A percentile compares a stretch with the other conserved stretches of the same genome.
These are phyloP conservation scores for Propithecus deckenii DNA, from an alignment of 2,797 vertebrate genomes.

Conservation along the genomic window DNA sequence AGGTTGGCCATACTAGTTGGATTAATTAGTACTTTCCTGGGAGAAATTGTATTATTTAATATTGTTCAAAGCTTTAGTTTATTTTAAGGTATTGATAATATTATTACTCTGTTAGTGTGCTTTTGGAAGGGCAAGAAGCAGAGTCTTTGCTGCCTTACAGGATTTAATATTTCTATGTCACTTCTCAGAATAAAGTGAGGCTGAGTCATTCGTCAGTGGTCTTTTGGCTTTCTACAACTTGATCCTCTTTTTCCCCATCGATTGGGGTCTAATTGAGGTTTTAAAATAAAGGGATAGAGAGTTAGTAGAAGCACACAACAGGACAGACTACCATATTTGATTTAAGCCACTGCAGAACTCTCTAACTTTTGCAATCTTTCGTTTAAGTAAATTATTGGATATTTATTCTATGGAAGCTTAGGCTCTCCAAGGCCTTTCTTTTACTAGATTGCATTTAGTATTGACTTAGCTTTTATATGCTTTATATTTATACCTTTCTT, in stretches of 20 bases:
- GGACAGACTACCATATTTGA: background rate
- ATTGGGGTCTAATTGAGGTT: background rate
- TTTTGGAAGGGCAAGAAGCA: background rate
- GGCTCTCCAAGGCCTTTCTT: background rate
- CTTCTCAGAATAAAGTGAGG: background rate
- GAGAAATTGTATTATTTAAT: slow-evolving; percentile 7
- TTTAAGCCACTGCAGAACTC: background rate
- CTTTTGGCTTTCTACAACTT: slow-evolving; percentile 5
- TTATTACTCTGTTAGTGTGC: background rate
- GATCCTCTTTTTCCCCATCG: background rate
- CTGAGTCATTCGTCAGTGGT: background rate
- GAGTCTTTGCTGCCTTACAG: background rate
- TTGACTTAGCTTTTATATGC: background rate
- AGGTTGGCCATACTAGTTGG: background rate
- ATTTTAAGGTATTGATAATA: background rate
- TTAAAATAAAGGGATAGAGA: background rate
- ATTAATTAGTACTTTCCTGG: background rate
- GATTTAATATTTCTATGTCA: background rate
- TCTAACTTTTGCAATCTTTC: background rate
- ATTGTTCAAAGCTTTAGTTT: background rate
- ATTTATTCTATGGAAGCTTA: background rate
- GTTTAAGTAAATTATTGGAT: background rate
- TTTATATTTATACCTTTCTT: slow-evolving; percentile 19
- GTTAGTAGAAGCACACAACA: background rate
- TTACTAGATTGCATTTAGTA: background rate